phyloP scores from a whole-genome alignment of 2,797 vertebrate genomes.

The Siniperca undulata region DNA sequence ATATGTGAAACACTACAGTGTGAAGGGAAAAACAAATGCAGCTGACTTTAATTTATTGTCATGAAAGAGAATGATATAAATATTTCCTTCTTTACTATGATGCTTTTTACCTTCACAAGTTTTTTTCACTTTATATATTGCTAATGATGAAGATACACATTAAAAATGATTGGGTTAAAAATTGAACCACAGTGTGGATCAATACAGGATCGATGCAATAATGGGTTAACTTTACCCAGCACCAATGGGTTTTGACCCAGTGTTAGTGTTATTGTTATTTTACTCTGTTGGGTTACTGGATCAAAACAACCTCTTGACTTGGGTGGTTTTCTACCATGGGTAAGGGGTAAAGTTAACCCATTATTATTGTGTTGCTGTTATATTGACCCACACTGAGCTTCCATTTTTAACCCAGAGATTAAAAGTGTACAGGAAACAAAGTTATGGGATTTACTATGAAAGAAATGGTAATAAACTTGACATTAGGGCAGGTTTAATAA shows the following conservation, averaged over 20 bases:
- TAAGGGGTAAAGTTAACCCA: no score
- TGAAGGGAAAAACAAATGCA: neutral
- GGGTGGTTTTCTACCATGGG: no score
- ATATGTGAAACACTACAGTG: neutral
- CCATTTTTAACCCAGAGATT: neutral
- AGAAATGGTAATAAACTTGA: constrained; percentile 6
- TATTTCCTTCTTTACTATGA: neutral
- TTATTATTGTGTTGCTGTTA: no score
- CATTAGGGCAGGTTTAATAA: constrained; percentile 21
- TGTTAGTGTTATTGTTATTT: constrained; percentile 1
- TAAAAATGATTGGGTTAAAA: neutral
- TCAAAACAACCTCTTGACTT: neutral
- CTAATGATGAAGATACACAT: neutral
- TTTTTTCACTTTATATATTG: neutral
- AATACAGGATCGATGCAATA: no score
- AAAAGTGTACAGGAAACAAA: neutral
- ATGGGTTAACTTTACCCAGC: no score
- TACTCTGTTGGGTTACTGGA: neutral
- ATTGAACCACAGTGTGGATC: neutral
- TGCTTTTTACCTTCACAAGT: neutral
- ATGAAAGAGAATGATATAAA: neutral
- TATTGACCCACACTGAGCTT: no score
- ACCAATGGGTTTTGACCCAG: neutral
- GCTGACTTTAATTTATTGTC: neutral
- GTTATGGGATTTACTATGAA: neutral